Evolutionary conservation across 2,888 invertebrate genomes (phyloP).

Genomic region (Spodoptera picta): DNA sequence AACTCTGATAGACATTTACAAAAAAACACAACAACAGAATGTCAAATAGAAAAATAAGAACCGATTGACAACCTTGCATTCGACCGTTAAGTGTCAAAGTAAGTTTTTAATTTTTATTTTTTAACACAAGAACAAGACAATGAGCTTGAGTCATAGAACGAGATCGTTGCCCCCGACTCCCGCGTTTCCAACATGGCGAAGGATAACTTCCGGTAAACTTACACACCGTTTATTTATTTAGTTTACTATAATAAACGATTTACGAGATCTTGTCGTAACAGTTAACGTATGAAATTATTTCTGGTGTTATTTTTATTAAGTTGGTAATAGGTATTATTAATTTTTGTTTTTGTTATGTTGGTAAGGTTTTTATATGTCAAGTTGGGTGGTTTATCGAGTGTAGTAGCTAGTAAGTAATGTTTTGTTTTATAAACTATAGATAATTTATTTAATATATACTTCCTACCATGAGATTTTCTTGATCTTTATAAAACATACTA

Average conservation of each 20-base stretch:
- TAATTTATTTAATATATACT: too few relatives aligned
- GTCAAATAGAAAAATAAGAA: slow-evolving; percentile 7
- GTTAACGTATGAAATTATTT: slow-evolving; percentile 34
- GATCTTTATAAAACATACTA: too few relatives aligned
- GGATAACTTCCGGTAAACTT: slow-evolving; percentile 66
- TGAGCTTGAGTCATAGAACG: slow-evolving; percentile 73
- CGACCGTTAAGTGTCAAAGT: slow-evolving; percentile 29
- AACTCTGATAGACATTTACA: too few relatives aligned
- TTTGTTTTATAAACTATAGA: too few relatives aligned
- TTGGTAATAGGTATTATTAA: slow-evolving; percentile 12
- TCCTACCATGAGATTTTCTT: too few relatives aligned
- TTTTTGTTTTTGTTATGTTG: slow-evolving; percentile 8
- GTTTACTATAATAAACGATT: slow-evolving; percentile 43
- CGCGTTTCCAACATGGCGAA: slow-evolving; percentile 69
- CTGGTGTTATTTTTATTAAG: slow-evolving; percentile 31
- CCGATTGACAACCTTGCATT: slow-evolving; percentile 11
- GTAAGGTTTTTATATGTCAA: background rate
- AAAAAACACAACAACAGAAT: slow-evolving; percentile 6
- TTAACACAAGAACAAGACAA: slow-evolving; percentile 57
- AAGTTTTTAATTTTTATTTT: slow-evolving; percentile 43
- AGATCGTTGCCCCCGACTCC: slow-evolving; percentile 81
- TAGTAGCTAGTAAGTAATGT: too few relatives aligned
- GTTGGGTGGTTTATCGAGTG: too few relatives aligned
- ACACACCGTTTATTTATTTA: slow-evolving; percentile 56
- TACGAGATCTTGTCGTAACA: slow-evolving; percentile 34